Percentiles rank a stretch among this genome's conserved stretches.
Conservation (phyloP, 2,888 invertebrate species). For the Hyalella azteca region DNA sequence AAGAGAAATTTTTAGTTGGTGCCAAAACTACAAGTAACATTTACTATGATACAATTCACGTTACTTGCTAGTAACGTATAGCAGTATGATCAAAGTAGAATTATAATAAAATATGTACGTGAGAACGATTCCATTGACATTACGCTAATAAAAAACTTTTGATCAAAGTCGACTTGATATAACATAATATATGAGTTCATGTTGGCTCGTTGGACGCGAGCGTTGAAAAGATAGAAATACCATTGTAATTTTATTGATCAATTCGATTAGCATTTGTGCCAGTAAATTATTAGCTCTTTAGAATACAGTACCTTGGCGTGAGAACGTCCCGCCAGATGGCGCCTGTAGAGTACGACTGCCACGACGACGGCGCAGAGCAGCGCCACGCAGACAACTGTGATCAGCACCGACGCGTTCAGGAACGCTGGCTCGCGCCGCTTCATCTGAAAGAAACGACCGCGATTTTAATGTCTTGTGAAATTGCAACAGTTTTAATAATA, state of each 20-base stretch:
- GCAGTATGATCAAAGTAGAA: neutral
- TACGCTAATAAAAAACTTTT: too few relatives aligned
- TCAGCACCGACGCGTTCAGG: conserved; percentile 49
- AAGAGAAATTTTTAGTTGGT: neutral
- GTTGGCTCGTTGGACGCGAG: too few relatives aligned
- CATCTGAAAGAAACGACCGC: conserved; percentile 16
- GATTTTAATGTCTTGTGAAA: too few relatives aligned
- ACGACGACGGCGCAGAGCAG: conserved; percentile 54
- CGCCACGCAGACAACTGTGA: conserved; percentile 53
- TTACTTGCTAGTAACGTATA: neutral
- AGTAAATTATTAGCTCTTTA: too few relatives aligned
- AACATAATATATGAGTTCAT: too few relatives aligned
- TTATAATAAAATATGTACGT: neutral
- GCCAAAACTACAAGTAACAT: neutral
- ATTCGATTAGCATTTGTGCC: too few relatives aligned
- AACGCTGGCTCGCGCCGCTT: conserved; percentile 44
- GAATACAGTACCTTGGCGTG: conserved; percentile 58
- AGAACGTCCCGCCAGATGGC: conserved; percentile 52
- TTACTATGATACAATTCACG: neutral
- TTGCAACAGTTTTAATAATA: too few relatives aligned
- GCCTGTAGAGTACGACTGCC: conserved; percentile 51
- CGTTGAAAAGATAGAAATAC: too few relatives aligned
- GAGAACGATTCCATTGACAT: neutral
- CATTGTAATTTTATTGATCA: too few relatives aligned
- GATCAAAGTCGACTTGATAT: too few relatives aligned